Evolutionary conservation across 2,113 vertebrate species (phyloP).

Genomic region (Urocitellus parryii): DNA sequence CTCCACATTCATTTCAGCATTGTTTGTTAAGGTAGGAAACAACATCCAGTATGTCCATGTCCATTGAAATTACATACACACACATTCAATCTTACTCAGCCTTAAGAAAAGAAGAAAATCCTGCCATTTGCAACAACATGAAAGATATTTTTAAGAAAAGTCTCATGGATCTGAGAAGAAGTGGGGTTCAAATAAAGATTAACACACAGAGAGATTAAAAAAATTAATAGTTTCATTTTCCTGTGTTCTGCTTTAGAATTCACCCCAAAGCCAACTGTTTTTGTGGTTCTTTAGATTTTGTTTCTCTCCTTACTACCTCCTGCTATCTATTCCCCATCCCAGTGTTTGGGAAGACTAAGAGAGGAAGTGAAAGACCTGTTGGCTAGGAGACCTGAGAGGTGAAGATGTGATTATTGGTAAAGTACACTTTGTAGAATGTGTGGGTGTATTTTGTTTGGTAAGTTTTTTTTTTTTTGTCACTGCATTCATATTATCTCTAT

Average conservation of each 20-base stretch:
- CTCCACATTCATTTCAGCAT: neutral
- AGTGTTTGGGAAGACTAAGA: conserved; percentile 1
- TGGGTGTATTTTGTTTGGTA: conserved; percentile 25
- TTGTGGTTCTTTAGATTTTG: conserved; percentile 34
- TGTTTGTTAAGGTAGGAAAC: neutral
- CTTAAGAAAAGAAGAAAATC: neutral
- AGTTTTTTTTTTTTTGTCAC: neutral
- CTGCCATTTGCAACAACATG: neutral
- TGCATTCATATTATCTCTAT: neutral
- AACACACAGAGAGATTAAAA: neutral
- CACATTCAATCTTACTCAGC: neutral
- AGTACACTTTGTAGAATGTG: neutral
- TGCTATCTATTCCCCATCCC: neutral
- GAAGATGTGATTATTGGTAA: neutral
- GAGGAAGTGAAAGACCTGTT: conserved; percentile 63
- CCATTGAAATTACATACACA: neutral
- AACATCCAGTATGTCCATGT: neutral
- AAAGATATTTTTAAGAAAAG: too few relatives aligned
- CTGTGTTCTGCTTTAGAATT: conserved; percentile 57
- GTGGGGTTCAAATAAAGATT: conserved; percentile 13
- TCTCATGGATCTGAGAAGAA: neutral
- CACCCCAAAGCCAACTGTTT: conserved; percentile 34
- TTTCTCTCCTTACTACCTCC: conserved; percentile 45
- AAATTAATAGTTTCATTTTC: conserved; percentile 51
- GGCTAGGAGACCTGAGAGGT: neutral